Conservation (phyloP, 2,797 vertebrate genomes). For the Myotis planiceps region DNA sequence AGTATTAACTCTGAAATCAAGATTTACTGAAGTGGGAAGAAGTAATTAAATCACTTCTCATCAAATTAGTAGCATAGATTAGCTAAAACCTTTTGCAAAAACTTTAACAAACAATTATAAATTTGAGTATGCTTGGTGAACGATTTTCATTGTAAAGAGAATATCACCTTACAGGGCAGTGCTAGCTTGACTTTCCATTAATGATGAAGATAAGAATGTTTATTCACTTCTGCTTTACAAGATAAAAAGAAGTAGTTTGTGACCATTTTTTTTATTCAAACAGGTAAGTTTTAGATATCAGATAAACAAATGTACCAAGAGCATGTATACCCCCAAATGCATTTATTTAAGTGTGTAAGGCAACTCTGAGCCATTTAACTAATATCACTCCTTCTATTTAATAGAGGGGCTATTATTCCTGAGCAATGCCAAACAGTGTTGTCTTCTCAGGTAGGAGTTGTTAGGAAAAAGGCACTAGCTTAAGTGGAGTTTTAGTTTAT, state of each 20-base stretch:
- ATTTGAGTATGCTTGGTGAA: background rate
- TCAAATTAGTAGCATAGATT: background rate
- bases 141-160: background rate
- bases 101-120: background rate
- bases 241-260: constrained; percentile 64
- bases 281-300: constrained; percentile 42
- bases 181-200: background rate
- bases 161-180: background rate
- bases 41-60: background rate
- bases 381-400: background rate
- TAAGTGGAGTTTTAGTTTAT: background rate
- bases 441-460: background rate
- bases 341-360: constrained; percentile 41
- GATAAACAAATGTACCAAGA: constrained; percentile 39
- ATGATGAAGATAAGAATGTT: constrained; percentile 35
- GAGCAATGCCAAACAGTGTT: background rate
- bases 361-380: background rate
- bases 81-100: background rate
- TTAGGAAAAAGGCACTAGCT: background rate
- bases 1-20: background rate
- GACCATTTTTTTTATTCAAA: constrained; percentile 59
- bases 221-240: constrained; percentile 25
- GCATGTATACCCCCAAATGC: background rate
- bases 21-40: background rate
- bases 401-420: background rate